These are phyloP conservation scores for Ferrisia virgata DNA, from an alignment of 2,888 invertebrate species.

Conservation along the genomic window DNA sequence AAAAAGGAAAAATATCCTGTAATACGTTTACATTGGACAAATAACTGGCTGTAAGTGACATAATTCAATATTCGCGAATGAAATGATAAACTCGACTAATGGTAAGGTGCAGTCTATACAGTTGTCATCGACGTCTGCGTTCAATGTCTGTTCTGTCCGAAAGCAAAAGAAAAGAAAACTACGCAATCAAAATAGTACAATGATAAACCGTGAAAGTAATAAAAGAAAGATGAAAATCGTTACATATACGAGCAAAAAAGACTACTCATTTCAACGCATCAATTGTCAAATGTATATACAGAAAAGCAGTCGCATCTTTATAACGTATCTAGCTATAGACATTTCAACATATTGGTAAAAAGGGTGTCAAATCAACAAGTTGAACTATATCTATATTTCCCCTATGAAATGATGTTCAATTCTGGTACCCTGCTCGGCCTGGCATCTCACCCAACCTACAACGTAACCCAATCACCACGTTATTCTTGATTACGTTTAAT, in stretches of 20 bases:
- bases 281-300: neutral
- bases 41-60: conserved; percentile 6
- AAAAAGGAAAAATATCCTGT: neutral
- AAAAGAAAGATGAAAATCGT: neutral
- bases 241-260: neutral
- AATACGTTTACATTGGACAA: neutral
- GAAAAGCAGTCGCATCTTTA: neutral
- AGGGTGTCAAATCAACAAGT: conserved; percentile 10
- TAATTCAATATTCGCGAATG: neutral
- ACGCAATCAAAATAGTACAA: neutral
- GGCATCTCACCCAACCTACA: neutral
- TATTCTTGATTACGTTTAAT: conserved; percentile 6
- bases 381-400: conserved; percentile 11
- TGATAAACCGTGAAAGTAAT: neutral
- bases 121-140: neutral
- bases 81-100: neutral
- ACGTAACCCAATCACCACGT: neutral
- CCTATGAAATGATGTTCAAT: neutral
- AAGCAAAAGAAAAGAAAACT: neutral
- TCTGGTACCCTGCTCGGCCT: neutral
- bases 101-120: no score
- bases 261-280: neutral
- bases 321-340: neutral
- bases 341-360: conserved; percentile 7
- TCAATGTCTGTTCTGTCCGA: neutral